Evolutionary conservation across 2,888 invertebrate species (phyloP).

Genomic region (Brachyopa scutellaris): DNA sequence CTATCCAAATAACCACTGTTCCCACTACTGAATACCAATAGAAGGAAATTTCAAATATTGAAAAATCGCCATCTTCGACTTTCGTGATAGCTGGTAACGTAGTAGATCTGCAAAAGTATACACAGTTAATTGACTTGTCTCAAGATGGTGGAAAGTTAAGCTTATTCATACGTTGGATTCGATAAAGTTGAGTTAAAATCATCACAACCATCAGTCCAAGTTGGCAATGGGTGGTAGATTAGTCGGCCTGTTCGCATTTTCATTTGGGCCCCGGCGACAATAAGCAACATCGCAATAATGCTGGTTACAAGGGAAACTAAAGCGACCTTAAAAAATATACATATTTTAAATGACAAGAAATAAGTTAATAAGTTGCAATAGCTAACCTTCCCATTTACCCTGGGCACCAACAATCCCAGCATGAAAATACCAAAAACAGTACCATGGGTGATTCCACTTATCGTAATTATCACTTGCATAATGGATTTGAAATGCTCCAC

Average conservation of each 20-base stretch:
- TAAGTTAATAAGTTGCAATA: not conserved
- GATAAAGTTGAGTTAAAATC: slow-evolving; percentile 3
- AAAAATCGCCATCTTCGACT: slow-evolving; percentile 72
- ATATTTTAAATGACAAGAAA: not conserved
- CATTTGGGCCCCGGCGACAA: slow-evolving; percentile 60
- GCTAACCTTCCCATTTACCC: slow-evolving; percentile 80
- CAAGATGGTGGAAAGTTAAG: too few species aligned
- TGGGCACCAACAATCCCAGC: slow-evolving; percentile 85
- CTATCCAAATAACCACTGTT: slow-evolving; percentile 80
- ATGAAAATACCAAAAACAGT: slow-evolving; percentile 85
- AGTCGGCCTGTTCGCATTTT: slow-evolving; percentile 71
- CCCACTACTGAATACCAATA: slow-evolving; percentile 84
- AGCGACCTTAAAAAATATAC: slow-evolving; percentile 26
- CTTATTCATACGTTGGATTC: not conserved
- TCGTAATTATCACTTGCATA: slow-evolving; percentile 80
- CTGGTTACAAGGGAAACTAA: slow-evolving; percentile 32
- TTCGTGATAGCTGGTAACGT: not conserved
- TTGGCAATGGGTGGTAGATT: slow-evolving; percentile 31
- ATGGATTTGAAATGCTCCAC: slow-evolving; percentile 81
- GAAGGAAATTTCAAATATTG: slow-evolving; percentile 83
- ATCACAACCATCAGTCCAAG: slow-evolving; percentile 37
- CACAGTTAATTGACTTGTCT: too few species aligned
- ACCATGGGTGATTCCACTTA: slow-evolving; percentile 82
- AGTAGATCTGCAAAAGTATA: not conserved
- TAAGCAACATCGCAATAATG: slow-evolving; percentile 28